A percentile compares a stretch with the other conserved stretches of the same genome.
Evolutionary conservation across 2,113 vertebrate genomes (phyloP).

Genomic region (Candoia aspera): DNA sequence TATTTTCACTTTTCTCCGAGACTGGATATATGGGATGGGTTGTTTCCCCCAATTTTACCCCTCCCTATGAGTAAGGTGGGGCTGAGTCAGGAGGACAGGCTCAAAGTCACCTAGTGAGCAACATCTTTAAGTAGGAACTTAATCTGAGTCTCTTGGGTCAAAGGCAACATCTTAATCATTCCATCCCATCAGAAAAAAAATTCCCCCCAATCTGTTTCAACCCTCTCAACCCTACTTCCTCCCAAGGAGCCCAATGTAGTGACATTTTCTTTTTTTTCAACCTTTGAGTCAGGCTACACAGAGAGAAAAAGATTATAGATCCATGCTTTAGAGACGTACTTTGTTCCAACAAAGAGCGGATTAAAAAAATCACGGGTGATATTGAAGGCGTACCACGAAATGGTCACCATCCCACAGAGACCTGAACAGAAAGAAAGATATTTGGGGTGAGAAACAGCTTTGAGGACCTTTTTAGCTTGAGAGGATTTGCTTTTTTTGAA

Average conservation of each 20-base stretch:
- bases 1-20: neutral
- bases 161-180: neutral
- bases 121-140: neutral
- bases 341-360: conserved; percentile 78
- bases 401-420: conserved; percentile 82
- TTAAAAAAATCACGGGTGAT: conserved; percentile 88
- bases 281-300: neutral
- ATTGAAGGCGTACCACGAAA: conserved; percentile 90
- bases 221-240: neutral
- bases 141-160: neutral
- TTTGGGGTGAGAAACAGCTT: neutral
- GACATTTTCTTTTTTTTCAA: neutral
- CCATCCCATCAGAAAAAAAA: neutral
- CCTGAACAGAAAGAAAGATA: conserved; percentile 65
- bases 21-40: neutral
- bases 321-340: conserved; percentile 69
- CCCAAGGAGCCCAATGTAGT: no score
- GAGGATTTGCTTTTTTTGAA: neutral
- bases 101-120: neutral
- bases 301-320: neutral
- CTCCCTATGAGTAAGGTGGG: neutral
- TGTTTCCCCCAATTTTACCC: no score
- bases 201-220: neutral
- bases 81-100: neutral
- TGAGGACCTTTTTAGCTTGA: neutral